Percentiles rank a stretch among this genome's conserved stretches.
phyloP scores from a whole-genome alignment of 1,140 invertebrate genomes.

The Belonocnema kinseyi region DNA sequence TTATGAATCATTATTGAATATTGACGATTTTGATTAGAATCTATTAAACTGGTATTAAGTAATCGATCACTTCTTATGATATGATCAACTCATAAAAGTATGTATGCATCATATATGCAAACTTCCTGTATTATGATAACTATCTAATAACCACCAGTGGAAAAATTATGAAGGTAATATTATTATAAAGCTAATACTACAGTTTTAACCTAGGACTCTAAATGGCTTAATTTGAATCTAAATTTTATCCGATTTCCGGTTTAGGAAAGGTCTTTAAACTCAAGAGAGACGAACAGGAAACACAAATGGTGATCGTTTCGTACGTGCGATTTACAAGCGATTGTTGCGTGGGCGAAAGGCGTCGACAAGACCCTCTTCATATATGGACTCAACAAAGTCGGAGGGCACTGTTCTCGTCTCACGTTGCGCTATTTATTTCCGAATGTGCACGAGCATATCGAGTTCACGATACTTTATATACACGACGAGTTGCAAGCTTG shows the following conservation, averaged over 20 bases:
- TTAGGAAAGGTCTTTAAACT: conserved; percentile 29
- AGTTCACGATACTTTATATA: conserved; percentile 30
- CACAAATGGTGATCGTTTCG: conserved; percentile 20
- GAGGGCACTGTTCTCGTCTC: conserved; percentile 22
- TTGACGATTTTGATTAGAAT: background rate
- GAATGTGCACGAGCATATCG: conserved; percentile 26
- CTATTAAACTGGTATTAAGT: conserved; percentile 6
- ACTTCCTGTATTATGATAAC: background rate
- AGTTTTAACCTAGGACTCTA: conserved; percentile 14
- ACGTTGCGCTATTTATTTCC: conserved; percentile 47
- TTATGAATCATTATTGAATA: conserved; percentile 20
- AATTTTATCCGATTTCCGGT: conserved; percentile 23
- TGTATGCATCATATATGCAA: background rate
- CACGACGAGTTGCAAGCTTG: background rate
- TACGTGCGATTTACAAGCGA: conserved; percentile 18
- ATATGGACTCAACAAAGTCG: conserved; percentile 29
- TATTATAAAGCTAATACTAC: background rate
- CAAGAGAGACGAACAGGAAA: background rate
- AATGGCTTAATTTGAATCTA: conserved; percentile 18
- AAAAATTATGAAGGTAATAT: background rate
- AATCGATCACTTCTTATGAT: conserved; percentile 5
- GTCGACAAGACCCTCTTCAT: conserved; percentile 36
- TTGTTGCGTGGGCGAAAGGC: conserved; percentile 32
- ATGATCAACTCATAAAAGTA: background rate
- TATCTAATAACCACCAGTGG: background rate